These are phyloP conservation scores for Pristionchus pacificus DNA, from an alignment of 1,140 invertebrate genomes.

Conservation along the genomic window DNA sequence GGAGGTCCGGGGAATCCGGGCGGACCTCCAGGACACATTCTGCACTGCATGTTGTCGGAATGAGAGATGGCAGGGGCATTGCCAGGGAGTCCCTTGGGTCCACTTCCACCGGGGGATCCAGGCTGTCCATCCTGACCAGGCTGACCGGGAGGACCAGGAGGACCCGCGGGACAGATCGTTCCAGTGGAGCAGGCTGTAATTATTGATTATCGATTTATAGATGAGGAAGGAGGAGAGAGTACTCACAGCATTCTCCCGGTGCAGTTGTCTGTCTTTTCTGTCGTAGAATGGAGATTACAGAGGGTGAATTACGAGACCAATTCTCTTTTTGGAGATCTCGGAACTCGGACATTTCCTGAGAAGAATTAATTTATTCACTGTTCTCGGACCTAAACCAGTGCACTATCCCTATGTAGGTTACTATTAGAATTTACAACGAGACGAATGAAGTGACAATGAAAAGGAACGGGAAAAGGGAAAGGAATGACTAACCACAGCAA, in stretches of 20 bases:
- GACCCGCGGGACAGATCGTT: constrained; percentile 29
- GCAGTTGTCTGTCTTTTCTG: constrained; percentile 30
- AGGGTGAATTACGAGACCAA: constrained; percentile 26
- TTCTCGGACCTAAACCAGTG: background rate
- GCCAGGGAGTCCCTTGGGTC: constrained; percentile 34
- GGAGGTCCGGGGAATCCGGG: constrained; percentile 33
- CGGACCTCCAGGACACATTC: constrained; percentile 31
- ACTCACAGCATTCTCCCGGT: constrained; percentile 33
- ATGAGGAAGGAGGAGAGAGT: constrained; percentile 30
- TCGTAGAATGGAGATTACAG: constrained; percentile 38
- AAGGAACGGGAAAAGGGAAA: no score
- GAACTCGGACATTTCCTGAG: background rate
- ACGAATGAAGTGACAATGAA: no score
- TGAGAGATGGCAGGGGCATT: constrained; percentile 35
- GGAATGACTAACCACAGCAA: background rate
- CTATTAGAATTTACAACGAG: no score
- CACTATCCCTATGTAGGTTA: no score
- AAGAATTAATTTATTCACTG: background rate
- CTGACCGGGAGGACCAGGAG: constrained; percentile 30
- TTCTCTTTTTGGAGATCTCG: background rate
- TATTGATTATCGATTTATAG: no score
- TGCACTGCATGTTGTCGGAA: constrained; percentile 29
- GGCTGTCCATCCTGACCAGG: constrained; percentile 33
- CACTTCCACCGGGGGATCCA: constrained; percentile 31
- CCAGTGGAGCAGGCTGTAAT: constrained; percentile 31